phyloP scores from a whole-genome alignment of 2,888 invertebrate species.

The Notocelia uddmanniana region DNA sequence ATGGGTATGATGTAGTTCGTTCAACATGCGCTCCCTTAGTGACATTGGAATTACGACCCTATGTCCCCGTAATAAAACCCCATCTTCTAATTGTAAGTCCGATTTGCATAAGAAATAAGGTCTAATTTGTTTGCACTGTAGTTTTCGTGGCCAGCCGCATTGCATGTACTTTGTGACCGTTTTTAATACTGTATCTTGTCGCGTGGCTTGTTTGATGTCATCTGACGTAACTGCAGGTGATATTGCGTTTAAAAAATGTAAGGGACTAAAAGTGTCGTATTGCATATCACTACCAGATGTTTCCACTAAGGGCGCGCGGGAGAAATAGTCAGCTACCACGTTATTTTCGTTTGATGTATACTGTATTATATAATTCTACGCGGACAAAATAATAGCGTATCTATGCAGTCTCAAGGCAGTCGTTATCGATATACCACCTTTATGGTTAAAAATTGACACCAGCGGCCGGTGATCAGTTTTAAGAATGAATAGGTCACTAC shows the following conservation, averaged over 20 bases:
- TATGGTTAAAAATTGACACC: background rate
- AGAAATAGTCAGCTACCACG: constrained; percentile 10
- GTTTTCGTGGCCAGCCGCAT: constrained; percentile 30
- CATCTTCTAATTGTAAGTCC: constrained; percentile 9
- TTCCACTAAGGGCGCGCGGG: background rate
- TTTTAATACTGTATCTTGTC: constrained; percentile 6
- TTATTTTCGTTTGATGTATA: constrained; percentile 6
- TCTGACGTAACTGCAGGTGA: background rate
- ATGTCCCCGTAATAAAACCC: constrained; percentile 3
- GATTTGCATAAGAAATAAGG: constrained; percentile 11
- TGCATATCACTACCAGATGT: background rate
- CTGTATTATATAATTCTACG: constrained; percentile 10
- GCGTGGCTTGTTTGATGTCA: background rate
- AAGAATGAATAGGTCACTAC: constrained; percentile 9
- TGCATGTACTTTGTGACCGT: constrained; percentile 9
- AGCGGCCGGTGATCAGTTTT: constrained; percentile 13
- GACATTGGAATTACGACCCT: constrained; percentile 5
- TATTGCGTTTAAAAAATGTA: too few relatives aligned
- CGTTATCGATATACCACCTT: background rate
- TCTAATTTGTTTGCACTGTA: constrained; percentile 37
- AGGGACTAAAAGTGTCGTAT: too few relatives aligned
- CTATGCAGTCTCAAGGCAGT: constrained; percentile 10
- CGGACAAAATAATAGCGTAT: constrained; percentile 16
- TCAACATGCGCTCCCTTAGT: constrained; percentile 9
- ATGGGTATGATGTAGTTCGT: constrained; percentile 3